Evolutionary conservation across 2,797 vertebrate genomes (phyloP).

Genomic region (Anisognathus igniventris): DNA sequence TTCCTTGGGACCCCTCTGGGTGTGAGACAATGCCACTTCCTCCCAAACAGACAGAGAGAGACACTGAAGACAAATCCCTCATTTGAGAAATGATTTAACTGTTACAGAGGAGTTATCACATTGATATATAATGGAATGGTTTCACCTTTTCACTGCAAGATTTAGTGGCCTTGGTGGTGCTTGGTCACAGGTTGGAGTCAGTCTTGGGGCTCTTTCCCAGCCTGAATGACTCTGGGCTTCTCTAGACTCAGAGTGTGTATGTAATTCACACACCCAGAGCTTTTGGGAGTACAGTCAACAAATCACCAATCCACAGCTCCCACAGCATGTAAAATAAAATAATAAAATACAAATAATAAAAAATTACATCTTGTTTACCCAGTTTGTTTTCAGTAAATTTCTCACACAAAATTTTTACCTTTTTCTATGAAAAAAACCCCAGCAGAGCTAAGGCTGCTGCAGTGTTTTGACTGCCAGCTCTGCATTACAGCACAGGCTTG

Average conservation of each 20-base stretch:
- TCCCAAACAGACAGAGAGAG: not conserved
- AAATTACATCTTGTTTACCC: not conserved
- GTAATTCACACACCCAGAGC: not conserved
- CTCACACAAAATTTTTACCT: not conserved
- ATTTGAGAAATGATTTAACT: not conserved
- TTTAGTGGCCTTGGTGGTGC: not conserved
- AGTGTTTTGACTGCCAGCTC: not conserved
- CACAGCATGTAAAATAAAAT: not conserved
- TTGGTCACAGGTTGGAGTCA: not conserved
- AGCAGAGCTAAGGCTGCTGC: not conserved
- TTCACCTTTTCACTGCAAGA: not conserved
- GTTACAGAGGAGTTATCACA: not conserved
- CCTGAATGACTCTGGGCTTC: not conserved
- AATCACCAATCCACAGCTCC: not conserved
- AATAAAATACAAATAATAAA: not conserved
- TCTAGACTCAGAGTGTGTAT: rapidly evolving
- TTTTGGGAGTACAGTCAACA: not conserved
- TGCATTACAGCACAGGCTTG: not conserved
- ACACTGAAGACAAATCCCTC: not conserved
- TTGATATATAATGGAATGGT: not conserved
- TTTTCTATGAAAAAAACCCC: not conserved
- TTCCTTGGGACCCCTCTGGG: not conserved
- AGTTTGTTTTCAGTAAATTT: not conserved
- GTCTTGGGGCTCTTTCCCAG: not conserved
- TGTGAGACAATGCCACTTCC: rapidly evolving